phyloP scores from a whole-genome alignment of 37 sponge, comb jelly and placozoan genomes.

The Diacarnus erythraeanus region DNA sequence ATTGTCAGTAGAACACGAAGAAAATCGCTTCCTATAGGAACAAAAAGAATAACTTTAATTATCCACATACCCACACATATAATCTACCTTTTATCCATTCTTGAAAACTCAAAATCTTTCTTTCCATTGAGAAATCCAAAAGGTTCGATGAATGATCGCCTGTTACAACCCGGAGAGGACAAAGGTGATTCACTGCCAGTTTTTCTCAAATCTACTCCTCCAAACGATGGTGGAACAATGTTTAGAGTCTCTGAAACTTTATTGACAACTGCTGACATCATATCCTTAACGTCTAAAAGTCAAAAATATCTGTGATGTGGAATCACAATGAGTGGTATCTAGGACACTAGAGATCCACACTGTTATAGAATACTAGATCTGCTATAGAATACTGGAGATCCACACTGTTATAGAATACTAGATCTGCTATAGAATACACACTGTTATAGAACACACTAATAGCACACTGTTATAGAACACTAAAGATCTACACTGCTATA shows the following conservation, averaged over 20 bases:
- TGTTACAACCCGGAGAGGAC: constrained; percentile 2
- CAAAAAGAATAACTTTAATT: neutral
- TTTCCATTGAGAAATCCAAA: neutral
- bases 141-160: constrained; percentile 4
- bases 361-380: no score
- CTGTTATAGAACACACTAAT: no score
- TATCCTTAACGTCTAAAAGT: constrained; percentile 19
- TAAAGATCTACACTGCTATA: no score
- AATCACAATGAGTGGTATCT: no score
- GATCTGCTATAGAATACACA: no score
- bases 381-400: no score
- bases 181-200: neutral
- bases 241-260: constrained; percentile 7
- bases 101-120: neutral
- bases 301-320: no score
- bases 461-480: no score
- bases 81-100: constrained; percentile 1
- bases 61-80: neutral
- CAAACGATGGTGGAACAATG: constrained; percentile 23
- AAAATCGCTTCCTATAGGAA: neutral
- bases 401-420: no score
- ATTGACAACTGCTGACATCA: constrained; percentile 23
- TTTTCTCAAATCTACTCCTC: constrained; percentile 21
- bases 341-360: no score
- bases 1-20: neutral